Base-by-base conservation (phyloP, 1,140 invertebrate genomes). In the Zelostemma sp. region DNA sequence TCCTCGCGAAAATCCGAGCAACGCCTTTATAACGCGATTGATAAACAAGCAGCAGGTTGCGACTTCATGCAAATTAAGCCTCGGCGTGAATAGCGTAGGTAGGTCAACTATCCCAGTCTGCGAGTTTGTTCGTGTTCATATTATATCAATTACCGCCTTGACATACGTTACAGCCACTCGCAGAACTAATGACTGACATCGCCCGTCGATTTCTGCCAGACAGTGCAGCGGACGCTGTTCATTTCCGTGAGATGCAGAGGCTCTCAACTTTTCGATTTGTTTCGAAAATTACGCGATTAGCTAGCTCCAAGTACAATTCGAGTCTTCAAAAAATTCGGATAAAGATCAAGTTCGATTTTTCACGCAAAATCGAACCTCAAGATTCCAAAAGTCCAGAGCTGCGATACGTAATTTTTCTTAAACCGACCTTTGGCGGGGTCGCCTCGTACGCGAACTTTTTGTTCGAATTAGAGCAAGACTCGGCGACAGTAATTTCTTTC, bases 11-110 rank as follows among this genome's bases (percentile, higher is more conserved):
- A 4, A 28, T 4, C 25, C 25, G 8, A 28, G 25, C 25, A 46
- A 1, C 43, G 11, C 41, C 46, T 51, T 69, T 40, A 21, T 55
- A 50, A 55, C 18, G 21, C 45, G 57, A 35, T 50, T 14, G 31
- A 50, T 54, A 57, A 64, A 60, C 61, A 57, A 64, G 65, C 53
- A 14, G 53, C 69, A 63, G 61, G 54, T 68, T 72, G 60, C 51
- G 31, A 46, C 31, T 55, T 62, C 54, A 57, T 72, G 51, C 63
- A 64, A 68, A 64, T 64, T 33, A 33, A 57, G 51, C 35, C 57
- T 62, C 46, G 55, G 58, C 55, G 19, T 12, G 28, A 28, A 14
- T 31, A 18, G 69, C 64, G 69, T 72, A 61, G 63, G 68, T 67
- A 63, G 64, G 53, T 58, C 60, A 67, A 53, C 55, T 54, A 50